Evolutionary conservation across 2,888 invertebrate species (phyloP).

Genomic region (Gerris lacustris): DNA sequence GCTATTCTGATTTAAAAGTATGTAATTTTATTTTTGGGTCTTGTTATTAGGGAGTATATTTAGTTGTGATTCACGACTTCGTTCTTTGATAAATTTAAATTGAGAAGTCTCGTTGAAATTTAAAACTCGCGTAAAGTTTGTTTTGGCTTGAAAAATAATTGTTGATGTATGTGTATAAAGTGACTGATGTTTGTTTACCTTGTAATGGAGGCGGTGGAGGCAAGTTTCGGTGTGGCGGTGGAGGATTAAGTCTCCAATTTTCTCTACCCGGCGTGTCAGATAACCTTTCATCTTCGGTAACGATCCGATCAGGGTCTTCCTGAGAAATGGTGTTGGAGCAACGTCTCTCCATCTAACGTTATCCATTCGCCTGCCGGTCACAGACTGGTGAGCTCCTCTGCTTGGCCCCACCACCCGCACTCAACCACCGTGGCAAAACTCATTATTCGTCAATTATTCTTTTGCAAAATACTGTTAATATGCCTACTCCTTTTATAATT

Average conservation of each 20-base stretch:
- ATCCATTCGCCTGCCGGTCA: slow-evolving; percentile 3
- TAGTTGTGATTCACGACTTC: neutral
- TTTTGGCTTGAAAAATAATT: too few species aligned
- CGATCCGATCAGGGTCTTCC: slow-evolving; percentile 1
- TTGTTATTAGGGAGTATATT: too few species aligned
- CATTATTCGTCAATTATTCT: neutral
- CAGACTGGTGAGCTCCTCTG: neutral
- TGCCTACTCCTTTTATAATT: too few species aligned
- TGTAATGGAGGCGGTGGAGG: neutral
- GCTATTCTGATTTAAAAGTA: too few species aligned
- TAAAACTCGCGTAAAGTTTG: too few species aligned
- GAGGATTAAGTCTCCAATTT: neutral
- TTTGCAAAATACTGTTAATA: neutral
- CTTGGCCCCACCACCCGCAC: neutral
- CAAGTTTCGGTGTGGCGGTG: neutral
- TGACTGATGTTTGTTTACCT: neutral
- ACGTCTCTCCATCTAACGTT: neutral
- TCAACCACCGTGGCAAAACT: neutral
- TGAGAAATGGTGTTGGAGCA: neutral
- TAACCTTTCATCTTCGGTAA: neutral
- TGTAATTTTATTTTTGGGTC: too few species aligned
- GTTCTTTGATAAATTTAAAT: neutral
- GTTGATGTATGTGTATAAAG: too few species aligned
- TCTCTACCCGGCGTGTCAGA: neutral
- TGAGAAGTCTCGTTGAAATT: too few species aligned